These are phyloP conservation scores for Microtus californicus DNA, from an alignment of 2,797 vertebrate genomes.

Conservation along the genomic window DNA sequence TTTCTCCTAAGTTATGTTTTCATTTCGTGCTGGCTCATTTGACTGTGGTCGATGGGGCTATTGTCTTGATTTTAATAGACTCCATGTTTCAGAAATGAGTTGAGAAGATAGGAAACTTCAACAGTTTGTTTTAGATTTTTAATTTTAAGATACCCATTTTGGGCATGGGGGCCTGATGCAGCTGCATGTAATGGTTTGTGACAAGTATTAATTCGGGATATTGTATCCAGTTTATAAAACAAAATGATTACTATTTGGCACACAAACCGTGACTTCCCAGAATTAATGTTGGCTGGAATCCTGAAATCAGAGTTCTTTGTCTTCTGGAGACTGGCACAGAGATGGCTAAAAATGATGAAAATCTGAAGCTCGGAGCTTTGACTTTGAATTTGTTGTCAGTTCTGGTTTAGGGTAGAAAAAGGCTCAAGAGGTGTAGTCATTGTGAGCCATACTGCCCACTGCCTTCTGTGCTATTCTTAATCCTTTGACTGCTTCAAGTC, in stretches of 20 bases:
- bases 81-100: constrained; percentile 54
- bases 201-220: constrained; percentile 36
- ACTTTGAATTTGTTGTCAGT: constrained; percentile 12
- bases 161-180: not conserved
- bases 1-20: constrained; percentile 18
- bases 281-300: constrained; percentile 56
- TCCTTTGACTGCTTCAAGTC: not conserved
- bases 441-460: constrained; percentile 23
- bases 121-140: constrained; percentile 49
- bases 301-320: constrained; percentile 66
- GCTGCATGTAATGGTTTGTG: not conserved
- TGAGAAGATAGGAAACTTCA: constrained; percentile 26
- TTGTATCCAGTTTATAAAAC: constrained; percentile 57
- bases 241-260: constrained; percentile 55
- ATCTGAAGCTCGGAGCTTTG: constrained; percentile 9
- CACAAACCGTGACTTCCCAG: constrained; percentile 8
- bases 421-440: not conserved
- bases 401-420: constrained; percentile 8
- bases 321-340: constrained; percentile 42
- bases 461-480: constrained; percentile 32
- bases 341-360: constrained; percentile 67
- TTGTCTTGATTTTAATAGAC: constrained; percentile 25
- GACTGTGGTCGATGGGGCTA: not conserved
- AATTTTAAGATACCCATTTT: constrained; percentile 48
- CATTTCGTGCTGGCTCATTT: constrained; percentile 30